Evolutionary conservation across 2,113 vertebrate species (phyloP), one percentile per base, ranked within the genome.

Genomic region (Myotis brandtii): DNA sequence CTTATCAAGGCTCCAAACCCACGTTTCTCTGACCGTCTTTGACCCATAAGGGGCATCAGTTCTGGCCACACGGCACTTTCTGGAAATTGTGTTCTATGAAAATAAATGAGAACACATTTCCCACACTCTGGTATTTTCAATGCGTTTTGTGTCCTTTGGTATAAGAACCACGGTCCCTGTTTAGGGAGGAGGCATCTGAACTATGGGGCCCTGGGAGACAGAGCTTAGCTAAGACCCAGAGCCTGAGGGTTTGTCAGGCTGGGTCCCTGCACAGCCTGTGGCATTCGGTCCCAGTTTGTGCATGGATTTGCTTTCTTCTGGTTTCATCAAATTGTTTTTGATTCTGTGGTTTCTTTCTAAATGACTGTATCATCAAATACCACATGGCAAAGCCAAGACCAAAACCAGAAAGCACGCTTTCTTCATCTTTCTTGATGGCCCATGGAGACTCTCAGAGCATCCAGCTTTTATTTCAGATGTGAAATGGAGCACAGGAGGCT

Each of bases 331-430:
- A 8, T 94, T 96, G 93, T 96, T 96, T 97, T 95, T 83, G 85
- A 96, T 96, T 59, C 73, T 95, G 96, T 95, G 96, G 97, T 97
- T 96, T 96, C 95, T 93, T 91, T 82, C 82, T 96, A 94, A 97
- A 81, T 96, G 72, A 81, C 92, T 96, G 59, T 89, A 75, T 93
- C 93, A 73, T 96, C 91, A 76, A 79, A 91, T 95, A 77, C 94
- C 92, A 86, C 59, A 82, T 25, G 64, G 69, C 82, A 69, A 73
- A 66, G 59, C 77, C 62, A 54, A 27, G 94, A n/a, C 83, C 94
- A 8, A 23, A 52, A 92, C 11, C 66, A 75, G 72, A 82, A 95
- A 72, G 48, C 17, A 8, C 66, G 25, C 48, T 80, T 64, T 17
- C 30, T 25, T 77, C 27, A 0, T 80, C 94, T 85, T 84, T 80